Evolutionary conservation across 2,113 vertebrate genomes (phyloP), one percentile per base, ranked within the genome.

Genomic region (Bambusicola thoracicus): DNA sequence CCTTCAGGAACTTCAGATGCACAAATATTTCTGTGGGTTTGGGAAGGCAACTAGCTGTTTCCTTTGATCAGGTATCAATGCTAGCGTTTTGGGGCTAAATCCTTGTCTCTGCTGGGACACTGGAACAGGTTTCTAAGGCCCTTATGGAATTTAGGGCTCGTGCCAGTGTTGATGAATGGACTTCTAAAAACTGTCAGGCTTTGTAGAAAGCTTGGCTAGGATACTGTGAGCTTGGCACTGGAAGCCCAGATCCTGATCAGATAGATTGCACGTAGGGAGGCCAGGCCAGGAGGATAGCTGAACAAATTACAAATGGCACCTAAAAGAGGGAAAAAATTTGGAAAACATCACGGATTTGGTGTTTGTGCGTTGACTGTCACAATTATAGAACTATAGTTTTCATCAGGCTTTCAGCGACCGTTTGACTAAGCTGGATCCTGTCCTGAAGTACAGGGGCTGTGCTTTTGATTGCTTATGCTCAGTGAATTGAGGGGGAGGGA

Each of bases 261-360:
- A 96, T 5, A 65, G 79, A 94, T 87, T 81, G 93, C 80, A 51
- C 78, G 27, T 8, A 93, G 18, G 81, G 96, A 80, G 27, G 56
- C 82, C 82, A 94, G 25, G 94, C 97, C 91, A 97, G 95, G 70
- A 94, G 68, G 94, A 95, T 38, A 70, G 90, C 92, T 20, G 81
- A 94, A 83, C 82, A 97, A 96, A 98, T 97, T 95, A 96, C 75
- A 93, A 96, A 89, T 82, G 97, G 97, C 93, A 98, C 83, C 95
- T 93, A 72, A 81, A 94, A 48, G 76, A 94, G 34, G 27, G 94
- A 92, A 92, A 92, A 97, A 88, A 75, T 21, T 76, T 53, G 38
- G 81, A 87, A 81, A 90, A 75, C 43, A 73, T 66, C 51, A 80
- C 1, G 10, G 46, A 61, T 86, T 80, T 90, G 85, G 77, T 92